Conservation (phyloP, 2,797 vertebrate species). For the Bradypodion ventrale region DNA sequence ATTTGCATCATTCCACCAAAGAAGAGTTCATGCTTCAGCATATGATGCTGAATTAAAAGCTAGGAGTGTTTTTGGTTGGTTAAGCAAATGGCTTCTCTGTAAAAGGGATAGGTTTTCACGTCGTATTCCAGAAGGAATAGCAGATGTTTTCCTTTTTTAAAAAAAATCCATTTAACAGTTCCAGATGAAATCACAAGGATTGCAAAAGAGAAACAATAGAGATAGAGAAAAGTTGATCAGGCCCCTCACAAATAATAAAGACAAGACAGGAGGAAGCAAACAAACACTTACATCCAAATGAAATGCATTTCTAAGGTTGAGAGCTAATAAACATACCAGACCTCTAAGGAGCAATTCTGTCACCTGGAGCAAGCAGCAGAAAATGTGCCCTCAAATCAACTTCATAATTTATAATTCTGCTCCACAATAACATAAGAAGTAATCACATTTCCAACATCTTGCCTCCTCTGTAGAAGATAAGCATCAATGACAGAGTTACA, state of each 20-base stretch:
- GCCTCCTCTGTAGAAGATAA: too few species aligned
- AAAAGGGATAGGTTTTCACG: slow-evolving; percentile 28
- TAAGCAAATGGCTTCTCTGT: slow-evolving; percentile 57
- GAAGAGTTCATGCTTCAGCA: slow-evolving; percentile 48
- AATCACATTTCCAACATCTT: too few species aligned
- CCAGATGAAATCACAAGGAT: slow-evolving; percentile 49
- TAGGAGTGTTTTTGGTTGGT: slow-evolving; percentile 51
- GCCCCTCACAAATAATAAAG: neutral
- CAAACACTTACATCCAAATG: neutral
- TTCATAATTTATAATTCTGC: too few species aligned
- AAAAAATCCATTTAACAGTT: slow-evolving; percentile 53
- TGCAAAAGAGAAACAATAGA: slow-evolving; percentile 14
- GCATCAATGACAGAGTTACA: too few species aligned
- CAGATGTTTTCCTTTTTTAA: slow-evolving; percentile 41
- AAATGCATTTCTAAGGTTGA: too few species aligned
- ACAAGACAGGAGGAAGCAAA: slow-evolving; percentile 24
- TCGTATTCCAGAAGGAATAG: slow-evolving; percentile 53
- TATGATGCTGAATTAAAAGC: slow-evolving; percentile 52
- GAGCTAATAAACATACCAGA: too few species aligned
- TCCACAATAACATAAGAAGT: too few species aligned
- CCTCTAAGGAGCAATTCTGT: too few species aligned
- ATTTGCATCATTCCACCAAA: slow-evolving; percentile 23
- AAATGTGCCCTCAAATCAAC: too few species aligned
- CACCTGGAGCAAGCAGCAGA: too few species aligned
- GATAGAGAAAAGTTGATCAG: slow-evolving; percentile 8